phyloP scores from a whole-genome alignment of 2,113 vertebrate species.

The Etheostoma spectabile region DNA sequence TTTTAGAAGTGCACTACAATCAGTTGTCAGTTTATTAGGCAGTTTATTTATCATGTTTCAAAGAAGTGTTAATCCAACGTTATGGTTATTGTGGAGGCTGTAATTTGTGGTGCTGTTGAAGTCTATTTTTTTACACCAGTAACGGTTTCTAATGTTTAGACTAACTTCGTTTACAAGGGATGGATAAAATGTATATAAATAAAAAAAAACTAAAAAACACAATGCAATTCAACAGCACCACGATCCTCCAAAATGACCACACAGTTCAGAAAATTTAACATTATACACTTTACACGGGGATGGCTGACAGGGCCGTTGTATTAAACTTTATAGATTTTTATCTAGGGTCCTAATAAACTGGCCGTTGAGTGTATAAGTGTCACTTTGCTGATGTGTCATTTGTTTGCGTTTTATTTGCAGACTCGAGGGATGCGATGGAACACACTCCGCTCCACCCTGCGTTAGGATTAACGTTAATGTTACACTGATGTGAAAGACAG shows the following conservation, averaged over 20 bases:
- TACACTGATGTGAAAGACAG: neutral
- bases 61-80: neutral
- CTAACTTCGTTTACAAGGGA: no score
- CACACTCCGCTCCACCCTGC: neutral
- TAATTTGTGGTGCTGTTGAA: neutral
- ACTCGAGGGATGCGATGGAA: neutral
- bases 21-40: neutral
- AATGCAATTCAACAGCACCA: neutral
- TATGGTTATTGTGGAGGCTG: neutral
- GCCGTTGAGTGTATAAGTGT: neutral
- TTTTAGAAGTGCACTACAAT: neutral
- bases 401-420: neutral
- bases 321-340: neutral
- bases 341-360: no score
- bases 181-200: neutral
- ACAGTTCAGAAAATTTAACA: neutral
- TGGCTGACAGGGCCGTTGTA: neutral
- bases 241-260: neutral
- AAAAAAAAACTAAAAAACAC: no score
- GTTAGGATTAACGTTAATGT: neutral
- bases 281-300: neutral
- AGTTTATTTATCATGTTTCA: neutral
- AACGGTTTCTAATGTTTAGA: neutral
- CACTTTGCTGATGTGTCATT: neutral
- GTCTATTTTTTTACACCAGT: neutral